Evolutionary conservation across 2,888 invertebrate genomes (phyloP), one percentile per base, ranked within the genome.

Genomic region (Saturnia japonica): DNA sequence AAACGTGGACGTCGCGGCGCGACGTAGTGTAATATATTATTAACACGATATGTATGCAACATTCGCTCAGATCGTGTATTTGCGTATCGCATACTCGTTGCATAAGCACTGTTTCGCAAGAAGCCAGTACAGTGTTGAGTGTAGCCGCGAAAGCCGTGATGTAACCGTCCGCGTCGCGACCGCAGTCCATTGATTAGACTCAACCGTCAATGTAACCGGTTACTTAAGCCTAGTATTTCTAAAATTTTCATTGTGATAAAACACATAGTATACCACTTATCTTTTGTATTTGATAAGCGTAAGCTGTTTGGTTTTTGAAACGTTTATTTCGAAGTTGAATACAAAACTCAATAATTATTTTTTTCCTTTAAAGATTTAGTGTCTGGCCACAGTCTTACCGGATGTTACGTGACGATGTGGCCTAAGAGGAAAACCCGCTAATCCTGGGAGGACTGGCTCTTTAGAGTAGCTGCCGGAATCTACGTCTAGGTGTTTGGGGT

Each of bases 81-180:
- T 86, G 85, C 86, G 86, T 88, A 88, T 87, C 83, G 86, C 80
- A 80, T 84, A 83, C 81, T 84, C 81, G 83, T 89, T 91, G 88
- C 91, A 90, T 90, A 91, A 91, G 84, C 76, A 77, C 80, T 82
- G 85, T 92, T 92, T 92, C 91, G 88, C 90, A 93, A 92, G 84
- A 77, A 77, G 77, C 80, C 79, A 82, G 82, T 85, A 88, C 87
- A 85, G 84, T 80, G 85, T 82, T 83, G 82, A 85, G 84, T 80
- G 85, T 82, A 83, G 82, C 79, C 85, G 88, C 88, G 92, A 93
- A 93, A 93, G 92, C 86, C 81, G 81, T 93, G 91, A 93, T 87
- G 93, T 87, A 93, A 93, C 77, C 74, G 74, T 74, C 82, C 78
- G 34, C 74, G 74, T 74, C 82, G 79, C 68, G 68, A 74, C 80